Base-by-base conservation (phyloP, 30 jellyfish, hydroid and myxozoan species). In the Aurelia aurita region DNA sequence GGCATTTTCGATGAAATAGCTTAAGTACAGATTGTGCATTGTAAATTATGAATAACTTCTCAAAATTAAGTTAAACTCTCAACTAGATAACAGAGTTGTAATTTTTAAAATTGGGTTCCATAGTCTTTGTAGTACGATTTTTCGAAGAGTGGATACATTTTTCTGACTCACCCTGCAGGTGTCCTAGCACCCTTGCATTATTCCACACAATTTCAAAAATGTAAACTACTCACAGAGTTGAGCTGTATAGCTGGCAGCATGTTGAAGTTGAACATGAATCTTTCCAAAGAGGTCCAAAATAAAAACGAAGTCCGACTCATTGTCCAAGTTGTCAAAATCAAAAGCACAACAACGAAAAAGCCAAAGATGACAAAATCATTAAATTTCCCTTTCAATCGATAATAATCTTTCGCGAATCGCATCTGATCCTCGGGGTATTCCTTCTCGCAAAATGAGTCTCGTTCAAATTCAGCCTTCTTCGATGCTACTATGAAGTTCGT, bases 381-480 rank as follows among this genome's bases (percentile, higher is more conserved):
- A 61, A 67, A 58, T 57, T 82, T 82, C 14, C 91, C 91, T 43
- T 69, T 61, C 79, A 82, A 43, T 53, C 91, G 85, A 20, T 82
- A 60, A 57, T 82, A 57, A 45, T 55, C 73, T 32, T 82, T 72
- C 22, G 73, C 91, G 57, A 82, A 32, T 65, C 22, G 31, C 85
- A 67, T 58, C 58, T 58, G 39, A 2, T 82, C 70, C 20, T 68
- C 76, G 1, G 91, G 79, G 71, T 65, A 82, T 39, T 82, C 91
- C 39, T 19, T 53, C n/a, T 51, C 59, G 66, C 71, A 67, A 57
- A 82, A 82, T 4, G 39, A 49, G 8, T 73, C 69, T 19, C 60
- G 57, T 16, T 82, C 91, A 19, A 10, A 26, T 10, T 32, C 79
- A 18, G 91, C 91, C 29, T 45, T 77, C 70, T 69, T 82, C 27